Base-by-base conservation (phyloP, 2,113 vertebrate species). In the Sturnira hondurensis region DNA sequence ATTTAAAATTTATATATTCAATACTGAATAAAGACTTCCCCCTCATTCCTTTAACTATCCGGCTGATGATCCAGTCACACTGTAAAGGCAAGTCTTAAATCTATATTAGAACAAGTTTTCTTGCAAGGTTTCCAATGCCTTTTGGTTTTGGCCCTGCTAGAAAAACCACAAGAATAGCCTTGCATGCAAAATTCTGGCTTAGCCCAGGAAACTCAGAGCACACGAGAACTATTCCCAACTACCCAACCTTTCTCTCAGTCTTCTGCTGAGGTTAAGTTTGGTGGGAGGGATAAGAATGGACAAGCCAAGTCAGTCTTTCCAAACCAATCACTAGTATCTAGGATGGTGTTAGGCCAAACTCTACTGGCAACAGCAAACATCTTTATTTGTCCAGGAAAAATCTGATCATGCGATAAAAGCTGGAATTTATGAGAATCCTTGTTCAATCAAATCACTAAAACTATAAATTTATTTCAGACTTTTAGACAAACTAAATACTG, bases 101-200 rank as follows among this genome's bases (percentile, higher is more conserved):
- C 83, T 93, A 71, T 92, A 93, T 89, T 89, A 94, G 68, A 87
- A 96, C 50, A 90, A 97, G 70, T 71, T 94, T 89, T 92, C 84
- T 94, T 95, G 70, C 78, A 91, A 92, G n/a, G 86, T 61, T 96
- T 96, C 94, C 94, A 97, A 24, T n/a, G 89, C 31, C 16, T 96
- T 96, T 89, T 71, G 91, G 94, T 61, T 96, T 97, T 74, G 94
- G 96, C 89, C 38, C 65, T 19, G 14, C 17, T 71, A 70, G 28
- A 83, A 93, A 94, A 95, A 83, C 97, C 97, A 97, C 93, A 95
- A 97, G 86, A 97, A 97, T 96, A 98, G 93, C 83, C 56, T 94
- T 97, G 97, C 96, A 96, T 94, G 89, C 77, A 93, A 96, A 91
- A 89, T 61, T 84, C 80, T 97, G 97, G 91, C 86, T 91, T 54